phyloP scores from a whole-genome alignment of 2,113 vertebrate species.

The Melanocharis versteri region DNA sequence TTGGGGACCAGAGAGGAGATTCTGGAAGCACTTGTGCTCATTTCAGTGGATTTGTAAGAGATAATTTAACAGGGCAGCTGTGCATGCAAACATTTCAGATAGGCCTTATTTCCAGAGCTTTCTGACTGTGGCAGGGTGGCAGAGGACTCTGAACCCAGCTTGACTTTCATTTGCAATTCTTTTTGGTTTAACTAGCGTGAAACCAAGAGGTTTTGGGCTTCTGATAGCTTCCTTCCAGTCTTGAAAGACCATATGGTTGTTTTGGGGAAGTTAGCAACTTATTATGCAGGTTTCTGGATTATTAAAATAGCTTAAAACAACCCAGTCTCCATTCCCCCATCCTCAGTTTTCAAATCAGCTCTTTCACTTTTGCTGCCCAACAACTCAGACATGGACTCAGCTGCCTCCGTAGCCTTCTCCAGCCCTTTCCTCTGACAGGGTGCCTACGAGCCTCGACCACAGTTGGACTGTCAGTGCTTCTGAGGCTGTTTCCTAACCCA shows the following conservation, averaged over 20 bases:
- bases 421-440: neutral
- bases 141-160: neutral
- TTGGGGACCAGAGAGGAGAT: neutral
- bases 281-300: neutral
- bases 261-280: neutral
- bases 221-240: neutral
- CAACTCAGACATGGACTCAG: rapidly evolving
- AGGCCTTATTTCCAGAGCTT: neutral
- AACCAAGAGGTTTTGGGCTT: neutral
- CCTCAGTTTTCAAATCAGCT: neutral
- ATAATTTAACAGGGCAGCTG: neutral
- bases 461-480: neutral
- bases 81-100: neutral
- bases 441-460: neutral
- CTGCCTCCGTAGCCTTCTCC: neutral
- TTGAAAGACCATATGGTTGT: neutral
- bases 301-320: neutral
- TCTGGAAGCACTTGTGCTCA: neutral
- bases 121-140: neutral
- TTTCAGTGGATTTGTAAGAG: neutral
- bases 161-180: neutral
- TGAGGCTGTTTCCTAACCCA: neutral
- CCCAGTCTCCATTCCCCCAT: neutral
- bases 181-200: neutral
- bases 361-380: neutral